phyloP scores from a whole-genome alignment of 1,140 invertebrate genomes.

The Paraescarpia echinospica region DNA sequence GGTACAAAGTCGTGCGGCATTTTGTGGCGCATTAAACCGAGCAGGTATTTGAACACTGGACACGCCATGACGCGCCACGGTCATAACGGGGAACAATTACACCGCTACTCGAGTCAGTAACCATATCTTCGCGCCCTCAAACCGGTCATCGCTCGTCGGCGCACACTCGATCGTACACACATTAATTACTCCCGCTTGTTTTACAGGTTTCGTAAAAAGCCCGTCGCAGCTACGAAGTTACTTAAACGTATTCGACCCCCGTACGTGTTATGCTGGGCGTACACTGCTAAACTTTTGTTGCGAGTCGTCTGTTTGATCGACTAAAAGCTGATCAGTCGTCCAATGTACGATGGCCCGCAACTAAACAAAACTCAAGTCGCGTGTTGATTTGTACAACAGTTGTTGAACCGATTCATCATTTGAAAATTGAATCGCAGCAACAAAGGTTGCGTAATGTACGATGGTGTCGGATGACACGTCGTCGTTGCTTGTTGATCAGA shows the following conservation, averaged over 20 bases:
- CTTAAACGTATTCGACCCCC: background rate
- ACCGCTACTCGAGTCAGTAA: background rate
- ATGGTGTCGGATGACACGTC: no score
- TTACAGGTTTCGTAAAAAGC: background rate
- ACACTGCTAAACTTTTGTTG: no score
- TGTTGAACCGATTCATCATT: no score
- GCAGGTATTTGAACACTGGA: background rate
- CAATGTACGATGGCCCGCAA: no score
- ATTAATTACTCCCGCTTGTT: background rate
- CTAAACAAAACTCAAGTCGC: no score
- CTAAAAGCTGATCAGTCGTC: no score
- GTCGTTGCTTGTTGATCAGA: no score
- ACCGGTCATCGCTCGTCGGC: background rate
- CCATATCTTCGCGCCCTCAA: background rate
- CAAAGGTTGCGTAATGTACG: no score
- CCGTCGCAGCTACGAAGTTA: background rate
- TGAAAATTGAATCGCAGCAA: no score
- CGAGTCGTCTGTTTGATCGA: no score
- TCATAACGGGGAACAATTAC: background rate
- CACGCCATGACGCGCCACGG: background rate
- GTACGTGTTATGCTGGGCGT: no score
- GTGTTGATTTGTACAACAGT: no score
- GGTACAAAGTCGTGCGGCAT: background rate
- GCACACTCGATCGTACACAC: background rate
- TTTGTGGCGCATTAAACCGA: background rate